A percentile compares a stretch with the other conserved stretches of the same genome.
Evolutionary conservation across 2,797 vertebrate genomes (phyloP).

Genomic region (Fistularia commersonii): DNA sequence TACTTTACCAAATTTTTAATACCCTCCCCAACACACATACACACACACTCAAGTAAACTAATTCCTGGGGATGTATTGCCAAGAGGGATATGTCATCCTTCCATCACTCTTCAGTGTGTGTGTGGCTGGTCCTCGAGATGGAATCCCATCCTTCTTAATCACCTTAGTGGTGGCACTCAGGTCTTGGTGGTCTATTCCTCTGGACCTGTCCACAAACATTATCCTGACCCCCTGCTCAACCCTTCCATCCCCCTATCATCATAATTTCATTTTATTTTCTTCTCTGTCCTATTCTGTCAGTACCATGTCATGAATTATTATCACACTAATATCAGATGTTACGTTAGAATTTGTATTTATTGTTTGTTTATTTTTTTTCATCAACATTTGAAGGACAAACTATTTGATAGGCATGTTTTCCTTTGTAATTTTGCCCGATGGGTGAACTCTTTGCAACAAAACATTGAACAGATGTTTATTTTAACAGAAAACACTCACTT

Average conservation of each 20-base stretch:
- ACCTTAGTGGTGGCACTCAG: slow-evolving; percentile 66
- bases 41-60: slow-evolving; percentile 21
- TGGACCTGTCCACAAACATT: slow-evolving; percentile 76
- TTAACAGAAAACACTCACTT: slow-evolving; percentile 61
- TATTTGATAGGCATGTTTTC: slow-evolving; percentile 45
- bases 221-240: slow-evolving; percentile 60
- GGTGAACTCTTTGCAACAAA: slow-evolving; percentile 51
- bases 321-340: background rate
- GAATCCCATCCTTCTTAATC: slow-evolving; percentile 70
- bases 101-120: slow-evolving; percentile 59
- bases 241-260: slow-evolving; percentile 34
- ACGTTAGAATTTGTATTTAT: slow-evolving; percentile 1
- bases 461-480: slow-evolving; percentile 67
- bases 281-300: background rate
- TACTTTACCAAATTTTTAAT: too few relatives aligned
- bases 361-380: too few relatives aligned
- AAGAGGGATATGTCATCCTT: slow-evolving; percentile 46
- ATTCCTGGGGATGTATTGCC: slow-evolving; percentile 56
- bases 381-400: slow-evolving; percentile 17
- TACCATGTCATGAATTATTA: background rate
- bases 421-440: slow-evolving; percentile 57
- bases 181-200: slow-evolving; percentile 55
- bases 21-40: too few relatives aligned
- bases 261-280: slow-evolving; percentile 4
- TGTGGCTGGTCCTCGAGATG: slow-evolving; percentile 60